Base-by-base conservation (phyloP, 2,888 invertebrate species). In the Noctua fimbriata region DNA sequence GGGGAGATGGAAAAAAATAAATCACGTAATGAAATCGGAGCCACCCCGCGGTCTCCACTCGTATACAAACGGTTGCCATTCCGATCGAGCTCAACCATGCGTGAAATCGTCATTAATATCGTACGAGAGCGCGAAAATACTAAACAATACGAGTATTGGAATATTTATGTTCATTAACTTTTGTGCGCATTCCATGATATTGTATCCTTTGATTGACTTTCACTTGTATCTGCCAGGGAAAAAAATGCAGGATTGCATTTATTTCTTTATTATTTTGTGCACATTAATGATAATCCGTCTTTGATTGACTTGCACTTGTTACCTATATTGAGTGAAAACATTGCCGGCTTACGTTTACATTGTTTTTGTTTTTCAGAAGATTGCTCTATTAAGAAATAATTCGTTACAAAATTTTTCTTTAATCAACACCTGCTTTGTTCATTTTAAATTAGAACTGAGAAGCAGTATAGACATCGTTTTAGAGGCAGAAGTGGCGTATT, bases 101-200 rank as follows among this genome's bases (percentile, higher is more conserved):
- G 94, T 83, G 93, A 95, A 96, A 96, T 95, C 94, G 94, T 92
- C 94, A 95, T 96, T 95, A 94, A 95, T 95, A 94, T 92, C 89
- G 90, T 78, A 90, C 83, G 88, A 85, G 86, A 82, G 90, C 86
- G 85, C 87, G 86, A 89, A 91, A 91, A 92, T 91, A 88, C 86
- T 85, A 86, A 88, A 86, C 81, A 88, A 89, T 80, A 75, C 52
- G 67, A 70, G 74, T 69, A 71, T 63, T 49, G 65, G 28, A 67
- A 75, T 70, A 67, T 76, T 83, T 49, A 55, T 52, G 58, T 78
- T 73, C 41, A 78, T 76, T 79, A 71, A 18, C 55, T 78, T 77
- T 74, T 74, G 58, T 72, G 58, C 28, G 6, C 24, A 44, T 49
- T 65, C 16, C n/a, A 14, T 65, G 21, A 41, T 16, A 65, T 65